A percentile compares a stretch with the other conserved stretches of the same genome.
Conservation (phyloP, 2,113 vertebrate genomes). For the Carassius auratus region DNA sequence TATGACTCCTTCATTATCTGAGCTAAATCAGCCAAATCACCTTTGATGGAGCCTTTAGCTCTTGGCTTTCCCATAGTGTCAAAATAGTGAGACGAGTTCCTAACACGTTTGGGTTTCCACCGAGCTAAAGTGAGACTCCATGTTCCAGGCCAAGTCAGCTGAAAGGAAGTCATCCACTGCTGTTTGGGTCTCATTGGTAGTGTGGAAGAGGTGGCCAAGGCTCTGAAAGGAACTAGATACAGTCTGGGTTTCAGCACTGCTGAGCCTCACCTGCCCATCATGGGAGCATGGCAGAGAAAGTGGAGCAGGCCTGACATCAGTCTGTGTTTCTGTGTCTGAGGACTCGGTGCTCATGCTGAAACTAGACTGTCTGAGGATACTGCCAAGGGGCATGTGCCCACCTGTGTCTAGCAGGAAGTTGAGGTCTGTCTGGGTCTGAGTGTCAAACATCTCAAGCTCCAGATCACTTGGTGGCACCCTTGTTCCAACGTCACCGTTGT, state of each 20-base stretch:
- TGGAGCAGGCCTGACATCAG: constrained; percentile 73
- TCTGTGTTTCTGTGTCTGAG: constrained; percentile 92
- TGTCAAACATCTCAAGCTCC: constrained; percentile 94
- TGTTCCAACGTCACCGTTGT: constrained; percentile 74
- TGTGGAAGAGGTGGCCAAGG: constrained; percentile 89
- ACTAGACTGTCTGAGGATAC: constrained; percentile 89
- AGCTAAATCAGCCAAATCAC: constrained; percentile 17
- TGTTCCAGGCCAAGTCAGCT: constrained; percentile 94
- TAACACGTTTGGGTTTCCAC: constrained; percentile 96
- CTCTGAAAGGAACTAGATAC: constrained; percentile 84
- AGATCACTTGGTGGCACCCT: constrained; percentile 83
- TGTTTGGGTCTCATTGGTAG: constrained; percentile 97
- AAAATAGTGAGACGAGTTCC: constrained; percentile 85
- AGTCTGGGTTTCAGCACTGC: constrained; percentile 91
- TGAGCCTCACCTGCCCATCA: constrained; percentile 84
- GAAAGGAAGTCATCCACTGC: constrained; percentile 95
- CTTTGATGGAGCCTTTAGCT: constrained; percentile 65
- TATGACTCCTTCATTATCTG: constrained; percentile 23
- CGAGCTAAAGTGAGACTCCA: constrained; percentile 97
- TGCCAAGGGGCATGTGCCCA: constrained; percentile 79
- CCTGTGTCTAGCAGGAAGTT: constrained; percentile 89
- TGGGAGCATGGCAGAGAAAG: constrained; percentile 63
- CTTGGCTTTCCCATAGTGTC: constrained; percentile 78
- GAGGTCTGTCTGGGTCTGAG: constrained; percentile 94
- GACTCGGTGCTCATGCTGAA: constrained; percentile 95